Evolutionary conservation across 2,113 vertebrate species (phyloP), one percentile per base, ranked within the genome.

Genomic region (Laticauda laticaudata): DNA sequence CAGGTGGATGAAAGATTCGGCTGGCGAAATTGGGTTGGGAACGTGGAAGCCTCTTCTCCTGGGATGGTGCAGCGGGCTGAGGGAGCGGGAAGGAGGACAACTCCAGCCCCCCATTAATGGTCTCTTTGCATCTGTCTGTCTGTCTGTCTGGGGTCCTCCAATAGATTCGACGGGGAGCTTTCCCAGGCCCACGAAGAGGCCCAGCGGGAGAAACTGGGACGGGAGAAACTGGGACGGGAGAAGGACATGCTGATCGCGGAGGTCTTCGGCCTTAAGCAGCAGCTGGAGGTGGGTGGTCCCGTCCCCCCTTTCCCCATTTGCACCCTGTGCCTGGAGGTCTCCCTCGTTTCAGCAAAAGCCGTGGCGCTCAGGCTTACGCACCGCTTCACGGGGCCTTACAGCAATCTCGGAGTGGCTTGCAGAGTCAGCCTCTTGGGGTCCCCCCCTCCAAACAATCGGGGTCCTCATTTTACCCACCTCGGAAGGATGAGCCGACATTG

Each of bases 91-190:
- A 15, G 61, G 61, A 64, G 26, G 61, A 12, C 12, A 5, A 0
- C 57, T 2, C 7, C 21, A 48, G 5, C 45, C 45, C 45, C 45
- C 45, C 14, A 2, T 18, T 34, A 7, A 75, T 34, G 5, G 64
- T 12, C n/a, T 34, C n/a, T 75, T 8, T 5, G 14, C 14, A 18
- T 11, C 9, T 61, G 3, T n/a, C 64, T 4, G 1, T 34, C 29
- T 15, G 59, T 26, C 24, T 59, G 3, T n/a, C 61, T 26, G 59
- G 8, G 86, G 0, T 0, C 91, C 54, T 11, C 0, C 0, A 0
- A 0, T 96, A 99, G 99, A 97, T 99, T 99, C 69, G 99, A 99
- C 97, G 97, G 98, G 0, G 99, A 99, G 96, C 98, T 99, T 94
- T 98, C 98, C 0, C 98, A 98, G 87, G 98, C 98, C 0, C 98